Conservation (phyloP, 2,113 vertebrate species). For the Eulacestoma nigropectus region DNA sequence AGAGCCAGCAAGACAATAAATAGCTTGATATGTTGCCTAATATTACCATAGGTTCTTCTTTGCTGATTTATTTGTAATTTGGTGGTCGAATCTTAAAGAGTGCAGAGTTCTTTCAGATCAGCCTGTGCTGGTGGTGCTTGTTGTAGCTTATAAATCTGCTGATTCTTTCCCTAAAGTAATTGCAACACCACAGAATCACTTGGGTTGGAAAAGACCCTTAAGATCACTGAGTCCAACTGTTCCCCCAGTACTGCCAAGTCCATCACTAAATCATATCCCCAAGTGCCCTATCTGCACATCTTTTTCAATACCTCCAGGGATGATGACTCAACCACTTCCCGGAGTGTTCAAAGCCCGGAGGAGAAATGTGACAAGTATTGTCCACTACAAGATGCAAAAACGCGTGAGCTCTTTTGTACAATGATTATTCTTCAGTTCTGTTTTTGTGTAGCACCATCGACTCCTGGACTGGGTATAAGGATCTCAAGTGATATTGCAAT, state of each 20-base stretch:
- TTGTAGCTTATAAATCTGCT: background rate
- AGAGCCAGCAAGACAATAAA: background rate
- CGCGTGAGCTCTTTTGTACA: background rate
- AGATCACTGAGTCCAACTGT: fast-evolving
- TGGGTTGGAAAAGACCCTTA: background rate
- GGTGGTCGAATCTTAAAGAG: background rate
- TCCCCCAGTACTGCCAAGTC: background rate
- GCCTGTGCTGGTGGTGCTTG: background rate
- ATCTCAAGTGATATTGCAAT: background rate
- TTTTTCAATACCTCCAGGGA: background rate
- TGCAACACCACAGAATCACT: background rate
- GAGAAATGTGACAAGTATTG: background rate
- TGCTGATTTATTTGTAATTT: background rate
- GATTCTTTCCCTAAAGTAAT: background rate
- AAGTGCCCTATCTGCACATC: background rate
- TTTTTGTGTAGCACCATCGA: background rate
- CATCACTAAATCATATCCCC: background rate
- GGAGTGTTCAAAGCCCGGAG: background rate
- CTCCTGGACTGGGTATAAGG: background rate
- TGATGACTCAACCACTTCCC: background rate
- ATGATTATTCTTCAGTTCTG: background rate
- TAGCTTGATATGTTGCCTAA: background rate
- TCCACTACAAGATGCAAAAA: background rate
- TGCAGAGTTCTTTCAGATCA: background rate
- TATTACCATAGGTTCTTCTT: background rate